Evolutionary conservation across 2,888 invertebrate genomes (phyloP).

Genomic region (Heliconius hortense): DNA sequence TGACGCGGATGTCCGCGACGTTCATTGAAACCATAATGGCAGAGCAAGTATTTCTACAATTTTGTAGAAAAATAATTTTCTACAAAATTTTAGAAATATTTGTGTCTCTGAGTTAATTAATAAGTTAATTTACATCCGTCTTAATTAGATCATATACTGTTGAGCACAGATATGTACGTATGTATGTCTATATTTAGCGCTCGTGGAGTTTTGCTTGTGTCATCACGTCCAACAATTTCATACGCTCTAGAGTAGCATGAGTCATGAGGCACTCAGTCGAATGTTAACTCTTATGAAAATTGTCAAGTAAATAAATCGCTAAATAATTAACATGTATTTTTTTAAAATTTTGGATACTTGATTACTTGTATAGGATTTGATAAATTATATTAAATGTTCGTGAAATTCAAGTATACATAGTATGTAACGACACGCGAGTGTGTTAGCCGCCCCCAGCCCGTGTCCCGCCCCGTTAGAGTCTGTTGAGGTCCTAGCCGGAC

Average conservation of each 20-base stretch:
- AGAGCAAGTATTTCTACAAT: too few relatives aligned
- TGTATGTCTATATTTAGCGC: neutral
- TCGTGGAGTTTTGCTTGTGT: neutral
- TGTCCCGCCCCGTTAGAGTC: too few relatives aligned
- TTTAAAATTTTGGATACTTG: neutral
- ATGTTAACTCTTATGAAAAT: too few relatives aligned
- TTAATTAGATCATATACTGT: neutral
- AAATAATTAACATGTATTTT: too few relatives aligned
- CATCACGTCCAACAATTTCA: slow-evolving; percentile 5
- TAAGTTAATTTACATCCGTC: neutral
- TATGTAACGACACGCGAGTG: neutral
- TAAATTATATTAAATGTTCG: too few relatives aligned
- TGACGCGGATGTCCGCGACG: too few relatives aligned
- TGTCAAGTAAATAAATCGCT: neutral
- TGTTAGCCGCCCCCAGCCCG: neutral
- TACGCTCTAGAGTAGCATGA: slow-evolving; percentile 1
- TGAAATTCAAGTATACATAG: neutral
- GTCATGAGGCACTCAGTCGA: neutral
- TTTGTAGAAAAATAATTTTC: neutral
- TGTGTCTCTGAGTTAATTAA: too few relatives aligned
- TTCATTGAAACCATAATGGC: neutral
- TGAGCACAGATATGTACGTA: neutral
- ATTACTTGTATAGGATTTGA: too few relatives aligned
- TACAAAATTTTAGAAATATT: neutral
- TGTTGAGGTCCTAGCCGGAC: neutral